Evolutionary conservation across 2,113 vertebrate species (phyloP).

Genomic region (Centropus unirufus): DNA sequence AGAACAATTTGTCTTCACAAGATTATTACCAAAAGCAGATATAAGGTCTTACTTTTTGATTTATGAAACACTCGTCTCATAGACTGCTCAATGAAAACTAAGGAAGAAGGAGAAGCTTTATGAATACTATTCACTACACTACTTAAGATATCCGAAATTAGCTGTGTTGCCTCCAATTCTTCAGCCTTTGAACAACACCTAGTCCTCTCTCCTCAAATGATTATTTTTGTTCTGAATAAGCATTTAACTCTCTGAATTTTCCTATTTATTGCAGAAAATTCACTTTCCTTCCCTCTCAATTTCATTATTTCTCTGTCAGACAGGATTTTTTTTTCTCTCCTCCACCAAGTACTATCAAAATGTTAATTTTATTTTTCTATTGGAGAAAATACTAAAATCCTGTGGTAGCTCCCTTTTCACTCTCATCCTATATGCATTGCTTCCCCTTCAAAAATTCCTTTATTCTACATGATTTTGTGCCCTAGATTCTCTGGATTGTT

Average conservation of each 20-base stretch:
- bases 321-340: background rate
- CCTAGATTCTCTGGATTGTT: conserved; percentile 8
- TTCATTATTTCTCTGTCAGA: background rate
- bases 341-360: background rate
- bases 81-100: background rate
- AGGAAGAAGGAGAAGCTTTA: background rate
- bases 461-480: background rate
- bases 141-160: background rate
- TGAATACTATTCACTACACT: background rate
- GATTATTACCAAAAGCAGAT: background rate
- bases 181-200: background rate
- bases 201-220: background rate
- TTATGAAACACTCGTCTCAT: background rate
- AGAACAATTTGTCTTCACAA: background rate
- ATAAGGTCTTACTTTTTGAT: background rate
- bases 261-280: background rate
- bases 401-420: background rate
- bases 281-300: background rate
- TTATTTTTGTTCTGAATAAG: background rate
- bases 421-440: background rate
- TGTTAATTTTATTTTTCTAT: background rate
- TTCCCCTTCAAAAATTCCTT: conserved; percentile 1
- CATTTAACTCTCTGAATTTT: background rate
- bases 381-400: background rate
- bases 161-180: background rate